These are phyloP conservation scores for Lamellibrachia satsuma DNA, from an alignment of 2,888 invertebrate species.

Conservation along the genomic window DNA sequence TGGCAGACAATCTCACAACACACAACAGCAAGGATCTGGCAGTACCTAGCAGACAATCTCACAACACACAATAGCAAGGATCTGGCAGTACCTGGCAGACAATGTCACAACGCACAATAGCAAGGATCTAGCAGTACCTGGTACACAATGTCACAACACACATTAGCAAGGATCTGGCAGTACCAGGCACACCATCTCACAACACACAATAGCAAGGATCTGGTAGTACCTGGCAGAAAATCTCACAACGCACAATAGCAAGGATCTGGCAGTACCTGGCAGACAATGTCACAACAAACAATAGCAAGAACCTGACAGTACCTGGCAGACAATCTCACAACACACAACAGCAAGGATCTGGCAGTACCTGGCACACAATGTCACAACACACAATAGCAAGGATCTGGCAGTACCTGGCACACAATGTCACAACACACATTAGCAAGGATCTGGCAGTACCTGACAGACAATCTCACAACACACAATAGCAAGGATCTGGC, in stretches of 20 bases:
- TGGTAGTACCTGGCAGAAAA: constrained; percentile 81
- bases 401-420: background rate
- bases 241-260: constrained; percentile 81
- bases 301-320: too few species aligned
- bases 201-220: constrained; percentile 76
- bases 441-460: constrained; percentile 74
- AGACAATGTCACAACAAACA: too few species aligned
- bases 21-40: constrained; percentile 89
- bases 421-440: too few species aligned
- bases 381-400: background rate
- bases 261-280: constrained; percentile 80
- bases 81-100: too few species aligned
- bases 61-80: constrained; percentile 72
- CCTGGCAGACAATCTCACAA: too few species aligned
- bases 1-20: constrained; percentile 74
- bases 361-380: background rate
- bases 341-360: background rate
- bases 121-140: too few species aligned
- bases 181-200: too few species aligned
- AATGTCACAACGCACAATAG: too few species aligned
- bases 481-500: constrained; percentile 89
- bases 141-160: constrained; percentile 83
- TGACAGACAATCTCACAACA: constrained; percentile 83
- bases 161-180: too few species aligned
- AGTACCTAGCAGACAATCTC: constrained; percentile 77